phyloP scores from a whole-genome alignment of 1,140 invertebrate species.

The Diabrotica undecimpunctata region DNA sequence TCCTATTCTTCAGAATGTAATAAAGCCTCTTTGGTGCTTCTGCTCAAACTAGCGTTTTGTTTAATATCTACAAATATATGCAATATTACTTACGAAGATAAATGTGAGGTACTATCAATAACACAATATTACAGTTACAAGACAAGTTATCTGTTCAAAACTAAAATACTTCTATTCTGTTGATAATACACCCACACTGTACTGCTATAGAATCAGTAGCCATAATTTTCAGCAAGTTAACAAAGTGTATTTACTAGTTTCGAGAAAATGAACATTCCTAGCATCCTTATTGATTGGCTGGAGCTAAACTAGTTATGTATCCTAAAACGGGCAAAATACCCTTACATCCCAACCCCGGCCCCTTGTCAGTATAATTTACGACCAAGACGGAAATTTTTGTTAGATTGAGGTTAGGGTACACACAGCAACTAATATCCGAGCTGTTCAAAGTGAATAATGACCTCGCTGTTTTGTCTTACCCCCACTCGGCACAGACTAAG shows the following conservation, averaged over 20 bases:
- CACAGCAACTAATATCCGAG: constrained; percentile 45
- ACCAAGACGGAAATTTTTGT: constrained; percentile 44
- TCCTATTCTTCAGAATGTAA: too few relatives aligned
- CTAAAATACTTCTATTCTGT: too few relatives aligned
- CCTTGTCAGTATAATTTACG: constrained; percentile 47
- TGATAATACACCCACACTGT: too few relatives aligned
- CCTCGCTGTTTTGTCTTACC: constrained; percentile 46
- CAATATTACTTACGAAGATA: too few relatives aligned
- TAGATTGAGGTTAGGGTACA: constrained; percentile 44
- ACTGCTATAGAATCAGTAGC: too few relatives aligned
- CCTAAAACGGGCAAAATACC: constrained; percentile 1
- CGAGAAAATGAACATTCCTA: constrained; percentile 4
- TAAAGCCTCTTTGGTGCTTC: too few relatives aligned
- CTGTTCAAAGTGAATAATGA: constrained; percentile 47
- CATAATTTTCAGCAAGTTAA: neutral
- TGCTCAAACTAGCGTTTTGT: too few relatives aligned
- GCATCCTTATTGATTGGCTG: constrained; percentile 7
- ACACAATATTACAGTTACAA: too few relatives aligned
- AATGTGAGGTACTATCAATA: too few relatives aligned
- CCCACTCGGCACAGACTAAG: constrained; percentile 34
- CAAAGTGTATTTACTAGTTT: constrained; percentile 2
- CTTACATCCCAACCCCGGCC: constrained; percentile 27
- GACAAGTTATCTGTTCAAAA: too few relatives aligned
- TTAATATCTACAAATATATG: too few relatives aligned
- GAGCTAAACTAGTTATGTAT: constrained; percentile 2